These are phyloP conservation scores for Ochotona princeps DNA, from an alignment of 2,113 vertebrate species.

Conservation along the genomic window DNA sequence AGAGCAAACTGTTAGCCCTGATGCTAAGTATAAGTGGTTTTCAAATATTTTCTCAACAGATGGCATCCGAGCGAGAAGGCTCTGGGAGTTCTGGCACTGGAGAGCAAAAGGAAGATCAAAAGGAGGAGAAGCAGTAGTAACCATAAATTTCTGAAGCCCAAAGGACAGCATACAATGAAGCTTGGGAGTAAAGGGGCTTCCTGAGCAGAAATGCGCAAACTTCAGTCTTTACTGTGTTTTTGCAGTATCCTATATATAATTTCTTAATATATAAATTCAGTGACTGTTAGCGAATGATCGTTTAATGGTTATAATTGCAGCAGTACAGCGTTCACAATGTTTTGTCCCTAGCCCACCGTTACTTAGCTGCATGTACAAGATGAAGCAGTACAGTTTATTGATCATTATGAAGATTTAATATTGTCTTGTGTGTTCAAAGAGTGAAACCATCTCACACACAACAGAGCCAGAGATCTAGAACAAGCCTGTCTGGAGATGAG, in stretches of 20 bases:
- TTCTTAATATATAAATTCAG: slow-evolving; percentile 87
- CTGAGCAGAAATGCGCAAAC: slow-evolving; percentile 88
- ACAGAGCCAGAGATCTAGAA: slow-evolving; percentile 38
- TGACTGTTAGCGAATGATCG: slow-evolving; percentile 85
- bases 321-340: slow-evolving; percentile 63
- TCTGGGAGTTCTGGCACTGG: slow-evolving; percentile 85
- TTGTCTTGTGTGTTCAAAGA: slow-evolving; percentile 71
- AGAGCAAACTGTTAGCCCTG: background rate
- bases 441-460: slow-evolving; percentile 73
- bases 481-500: background rate
- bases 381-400: slow-evolving; percentile 38
- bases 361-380: slow-evolving; percentile 64
- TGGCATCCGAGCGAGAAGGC: slow-evolving; percentile 96
- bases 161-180: slow-evolving; percentile 83
- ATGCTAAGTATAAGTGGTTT: slow-evolving; percentile 32
- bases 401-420: slow-evolving; percentile 71
- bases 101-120: slow-evolving; percentile 94
- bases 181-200: slow-evolving; percentile 87
- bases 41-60: slow-evolving; percentile 86
- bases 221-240: slow-evolving; percentile 96
- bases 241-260: slow-evolving; percentile 93
- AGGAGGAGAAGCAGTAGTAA: slow-evolving; percentile 95
- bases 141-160: slow-evolving; percentile 71
- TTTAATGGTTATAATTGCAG: slow-evolving; percentile 82
- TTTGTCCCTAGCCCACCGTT: slow-evolving; percentile 65